phyloP scores from a whole-genome alignment of 2,888 invertebrate species.

The Hemithea aestivaria region DNA sequence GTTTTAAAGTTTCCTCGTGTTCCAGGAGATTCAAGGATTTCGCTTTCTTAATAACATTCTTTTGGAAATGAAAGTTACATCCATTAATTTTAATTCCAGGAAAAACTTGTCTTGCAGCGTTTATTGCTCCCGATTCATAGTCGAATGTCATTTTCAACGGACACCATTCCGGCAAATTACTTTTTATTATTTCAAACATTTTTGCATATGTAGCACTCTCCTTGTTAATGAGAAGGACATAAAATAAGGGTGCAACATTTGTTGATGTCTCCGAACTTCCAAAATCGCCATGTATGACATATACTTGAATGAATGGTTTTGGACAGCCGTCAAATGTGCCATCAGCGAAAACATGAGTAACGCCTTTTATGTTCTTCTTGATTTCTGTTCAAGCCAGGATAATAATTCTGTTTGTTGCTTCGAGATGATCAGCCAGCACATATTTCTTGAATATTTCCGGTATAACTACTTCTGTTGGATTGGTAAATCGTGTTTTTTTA shows the following conservation, averaged over 20 bases:
- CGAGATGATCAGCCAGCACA: background rate
- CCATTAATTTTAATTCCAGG: conserved; percentile 2
- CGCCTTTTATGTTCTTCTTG: background rate
- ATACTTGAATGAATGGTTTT: conserved; percentile 9
- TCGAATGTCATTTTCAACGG: conserved; percentile 8
- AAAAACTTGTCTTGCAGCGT: conserved; percentile 5
- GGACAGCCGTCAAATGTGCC: conserved; percentile 7
- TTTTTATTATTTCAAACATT: conserved; percentile 7
- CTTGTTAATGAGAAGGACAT: conserved; percentile 7
- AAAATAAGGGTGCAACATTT: conserved; percentile 10
- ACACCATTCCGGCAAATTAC: conserved; percentile 3
- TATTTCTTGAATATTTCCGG: background rate
- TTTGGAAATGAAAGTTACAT: no score
- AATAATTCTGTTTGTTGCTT: background rate
- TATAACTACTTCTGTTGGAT: background rate
- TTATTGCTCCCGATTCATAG: conserved; percentile 8
- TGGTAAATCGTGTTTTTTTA: background rate
- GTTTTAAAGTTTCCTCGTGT: no score
- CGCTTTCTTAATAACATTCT: no score
- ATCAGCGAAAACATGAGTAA: background rate
- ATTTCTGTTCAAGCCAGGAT: no score
- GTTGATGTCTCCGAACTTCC: conserved; percentile 7
- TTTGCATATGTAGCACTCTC: conserved; percentile 7
- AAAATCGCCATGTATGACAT: conserved; percentile 8
- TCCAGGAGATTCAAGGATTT: no score